A percentile compares a stretch with the other conserved stretches of the same genome.
Evolutionary conservation across 2,113 vertebrate species (phyloP).

Genomic region (Petaurus breviceps): DNA sequence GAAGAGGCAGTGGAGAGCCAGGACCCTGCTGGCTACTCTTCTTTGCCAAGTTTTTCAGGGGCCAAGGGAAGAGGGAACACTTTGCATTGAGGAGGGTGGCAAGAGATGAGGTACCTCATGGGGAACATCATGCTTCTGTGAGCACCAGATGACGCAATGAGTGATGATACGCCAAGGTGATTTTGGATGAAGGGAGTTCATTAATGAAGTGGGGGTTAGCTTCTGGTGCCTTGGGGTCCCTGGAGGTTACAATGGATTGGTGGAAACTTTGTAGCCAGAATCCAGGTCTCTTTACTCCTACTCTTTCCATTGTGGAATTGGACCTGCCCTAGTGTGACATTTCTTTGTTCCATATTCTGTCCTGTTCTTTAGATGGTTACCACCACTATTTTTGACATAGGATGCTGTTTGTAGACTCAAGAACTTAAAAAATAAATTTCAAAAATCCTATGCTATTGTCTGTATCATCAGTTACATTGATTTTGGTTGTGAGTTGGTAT

Average conservation of each 20-base stretch:
- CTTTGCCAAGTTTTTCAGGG: not conserved
- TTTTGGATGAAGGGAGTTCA: not conserved
- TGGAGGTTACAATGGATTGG: not conserved
- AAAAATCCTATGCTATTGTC: not conserved
- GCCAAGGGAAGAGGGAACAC: not conserved
- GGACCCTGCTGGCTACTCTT: not conserved
- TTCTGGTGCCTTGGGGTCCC: not conserved
- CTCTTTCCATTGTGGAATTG: not conserved
- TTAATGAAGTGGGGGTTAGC: not conserved
- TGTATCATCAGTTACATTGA: conserved; percentile 16
- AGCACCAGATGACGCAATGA: not conserved
- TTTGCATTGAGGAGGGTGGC: not conserved
- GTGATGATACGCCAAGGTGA: not conserved
- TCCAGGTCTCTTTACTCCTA: not conserved
- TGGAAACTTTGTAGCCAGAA: not conserved
- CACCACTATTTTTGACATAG: not conserved
- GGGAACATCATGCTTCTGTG: not conserved
- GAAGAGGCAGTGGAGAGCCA: not conserved
- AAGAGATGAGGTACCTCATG: not conserved
- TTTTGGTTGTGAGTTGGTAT: not conserved
- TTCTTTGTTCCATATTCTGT: not conserved
- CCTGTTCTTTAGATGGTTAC: not conserved
- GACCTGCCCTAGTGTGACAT: not conserved
- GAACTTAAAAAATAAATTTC: too few relatives aligned
- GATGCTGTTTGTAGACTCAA: not conserved